Evolutionary conservation across 2,888 invertebrate species (phyloP), one percentile per base, ranked within the genome.

Genomic region (Drosophila mimica): DNA sequence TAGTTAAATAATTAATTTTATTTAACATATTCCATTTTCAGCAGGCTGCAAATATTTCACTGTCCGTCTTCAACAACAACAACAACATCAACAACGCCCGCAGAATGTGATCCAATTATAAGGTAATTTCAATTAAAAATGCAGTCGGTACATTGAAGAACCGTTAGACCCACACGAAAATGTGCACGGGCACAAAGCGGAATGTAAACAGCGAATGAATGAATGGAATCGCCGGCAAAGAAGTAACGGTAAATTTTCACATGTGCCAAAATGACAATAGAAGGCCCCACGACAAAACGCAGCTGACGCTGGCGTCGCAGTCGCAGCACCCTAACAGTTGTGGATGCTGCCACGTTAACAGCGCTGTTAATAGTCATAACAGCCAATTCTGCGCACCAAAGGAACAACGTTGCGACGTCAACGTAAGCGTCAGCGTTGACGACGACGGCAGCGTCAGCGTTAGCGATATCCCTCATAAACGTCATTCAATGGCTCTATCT

Each of bases 191-290:
- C 83, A 70, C 79, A 80, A 78, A 79, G 70, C 91, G 89, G 81
- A 91, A 89, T 89, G 83, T 91, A 91, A 89, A 85, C 91, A 83
- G 88, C 90, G 85, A 91, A 89, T 91, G 90, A 89, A 89, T 89
- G 84, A 88, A 82, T 84, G 90, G 83, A 79, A 86, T 70, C 83
- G 82, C 67, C 70, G 83, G 75, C 83, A 75, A 81, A 91, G 88
- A 88, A 87, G 90, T 85, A 88, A 88, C 87, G 89, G 87, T 91
- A 87, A 88, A 89, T 89, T 88, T 90, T 90, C 91, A 89, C 87
- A 90, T 89, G 83, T 85, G 85, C 63, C 82, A 84, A 87, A 90
- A 90, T 87, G 90, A 90, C 90, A 84, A 90, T 84, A 80, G 90
- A 79, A 76, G 76, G 70, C 75, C 38, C 58, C 68, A 70, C 68